phyloP scores from a whole-genome alignment of 2,888 invertebrate genomes.

The Agrotis segetum region DNA sequence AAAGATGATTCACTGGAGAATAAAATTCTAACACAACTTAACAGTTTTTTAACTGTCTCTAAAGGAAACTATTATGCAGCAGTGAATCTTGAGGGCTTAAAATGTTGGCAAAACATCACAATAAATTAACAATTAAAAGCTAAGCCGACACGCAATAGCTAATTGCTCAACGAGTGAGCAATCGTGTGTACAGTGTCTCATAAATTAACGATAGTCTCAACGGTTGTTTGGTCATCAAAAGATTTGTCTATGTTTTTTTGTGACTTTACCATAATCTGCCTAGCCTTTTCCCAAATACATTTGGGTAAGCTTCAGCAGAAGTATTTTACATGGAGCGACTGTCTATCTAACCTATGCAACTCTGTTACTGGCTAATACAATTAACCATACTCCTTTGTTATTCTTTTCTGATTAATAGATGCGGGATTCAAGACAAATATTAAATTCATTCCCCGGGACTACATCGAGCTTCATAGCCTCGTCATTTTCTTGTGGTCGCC shows the following conservation, averaged over 20 bases:
- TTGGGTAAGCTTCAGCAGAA: background rate
- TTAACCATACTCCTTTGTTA: too few species aligned
- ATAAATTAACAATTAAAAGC: constrained; percentile 58
- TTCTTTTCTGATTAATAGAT: too few species aligned
- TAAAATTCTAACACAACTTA: background rate
- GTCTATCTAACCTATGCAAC: background rate
- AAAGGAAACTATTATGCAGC: constrained; percentile 3
- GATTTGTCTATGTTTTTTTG: background rate
- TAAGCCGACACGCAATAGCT: constrained; percentile 42
- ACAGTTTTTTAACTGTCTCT: background rate
- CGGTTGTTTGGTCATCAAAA: constrained; percentile 21
- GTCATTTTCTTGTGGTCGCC: too few species aligned
- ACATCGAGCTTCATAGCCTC: too few species aligned
- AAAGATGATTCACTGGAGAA: background rate
- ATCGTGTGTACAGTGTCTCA: constrained; percentile 24
- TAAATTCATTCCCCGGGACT: too few species aligned
- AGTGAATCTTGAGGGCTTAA: constrained; percentile 6
- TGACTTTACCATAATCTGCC: background rate
- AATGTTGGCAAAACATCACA: constrained; percentile 31
- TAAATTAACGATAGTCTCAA: constrained; percentile 10
- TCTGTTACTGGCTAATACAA: background rate
- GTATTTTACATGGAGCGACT: background rate
- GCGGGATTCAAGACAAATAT: too few species aligned
- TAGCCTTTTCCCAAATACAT: background rate
- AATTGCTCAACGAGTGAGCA: constrained; percentile 27